Percentiles rank a stretch among this genome's conserved stretches.
Conservation (phyloP, 1,140 invertebrate species). For the Callitettix versicolor region DNA sequence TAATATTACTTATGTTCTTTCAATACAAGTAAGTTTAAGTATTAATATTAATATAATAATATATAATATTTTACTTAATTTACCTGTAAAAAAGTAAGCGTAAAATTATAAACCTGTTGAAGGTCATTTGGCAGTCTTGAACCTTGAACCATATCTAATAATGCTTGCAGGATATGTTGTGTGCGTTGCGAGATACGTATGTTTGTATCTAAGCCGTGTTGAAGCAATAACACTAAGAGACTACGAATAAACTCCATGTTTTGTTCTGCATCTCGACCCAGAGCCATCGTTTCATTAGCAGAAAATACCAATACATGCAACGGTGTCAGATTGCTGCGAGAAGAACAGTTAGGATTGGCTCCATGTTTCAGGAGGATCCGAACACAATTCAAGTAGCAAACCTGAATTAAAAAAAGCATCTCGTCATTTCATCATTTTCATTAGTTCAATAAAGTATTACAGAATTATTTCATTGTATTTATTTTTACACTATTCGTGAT, state of each 20-base stretch:
- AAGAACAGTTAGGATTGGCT: conserved; percentile 62
- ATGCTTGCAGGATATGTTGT: conserved; percentile 54
- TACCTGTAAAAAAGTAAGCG: conserved; percentile 49
- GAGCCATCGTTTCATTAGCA: conserved; percentile 50
- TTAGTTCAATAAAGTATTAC: no score
- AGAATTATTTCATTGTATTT: no score
- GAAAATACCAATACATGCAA: conserved; percentile 62
- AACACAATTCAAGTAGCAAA: conserved; percentile 63
- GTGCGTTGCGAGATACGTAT: conserved; percentile 39
- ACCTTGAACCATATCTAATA: conserved; percentile 59
- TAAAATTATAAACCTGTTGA: conserved; percentile 55
- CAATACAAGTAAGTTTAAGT: background rate
- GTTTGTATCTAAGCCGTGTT: conserved; percentile 57
- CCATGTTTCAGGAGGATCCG: conserved; percentile 54
- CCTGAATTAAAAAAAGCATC: conserved; percentile 37
- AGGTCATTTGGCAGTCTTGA: conserved; percentile 51
- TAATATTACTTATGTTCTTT: background rate
- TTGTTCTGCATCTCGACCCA: conserved; percentile 42
- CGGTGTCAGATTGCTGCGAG: conserved; percentile 55
- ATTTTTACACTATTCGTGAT: no score
- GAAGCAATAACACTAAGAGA: conserved; percentile 51
- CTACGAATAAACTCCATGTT: conserved; percentile 56
- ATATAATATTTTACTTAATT: no score
- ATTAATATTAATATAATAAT: conserved; percentile 22
- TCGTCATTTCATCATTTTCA: no score